Conservation (phyloP, 2,888 invertebrate species). For the Piscicola geometra region DNA sequence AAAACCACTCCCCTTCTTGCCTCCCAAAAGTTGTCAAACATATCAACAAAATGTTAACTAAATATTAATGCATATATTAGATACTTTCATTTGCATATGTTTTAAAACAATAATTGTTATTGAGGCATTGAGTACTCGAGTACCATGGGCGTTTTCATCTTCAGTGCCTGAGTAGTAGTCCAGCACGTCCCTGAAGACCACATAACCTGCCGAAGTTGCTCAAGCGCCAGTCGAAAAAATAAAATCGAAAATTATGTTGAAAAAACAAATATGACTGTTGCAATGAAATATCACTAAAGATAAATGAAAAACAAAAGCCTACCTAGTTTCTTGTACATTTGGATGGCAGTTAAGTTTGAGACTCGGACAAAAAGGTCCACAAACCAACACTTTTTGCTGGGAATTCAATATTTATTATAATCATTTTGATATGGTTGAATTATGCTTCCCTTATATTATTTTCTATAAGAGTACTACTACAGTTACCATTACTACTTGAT, state of each 20-base stretch:
- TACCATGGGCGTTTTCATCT: conserved; percentile 98
- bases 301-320: too few relatives aligned
- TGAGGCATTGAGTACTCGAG: conserved; percentile 39
- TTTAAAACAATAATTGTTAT: too few relatives aligned
- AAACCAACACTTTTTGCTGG: conserved; percentile 88
- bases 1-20: not conserved
- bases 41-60: too few relatives aligned
- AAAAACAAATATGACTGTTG: too few relatives aligned
- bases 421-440: not conserved
- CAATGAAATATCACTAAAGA: too few relatives aligned
- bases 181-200: conserved; percentile 87
- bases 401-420: conserved; percentile 51
- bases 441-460: too few relatives aligned
- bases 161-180: conserved; percentile 89
- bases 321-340: conserved; percentile 88
- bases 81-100: too few relatives aligned
- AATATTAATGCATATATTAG: too few relatives aligned
- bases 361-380: conserved; percentile 97
- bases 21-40: not conserved
- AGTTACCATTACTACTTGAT: not conserved
- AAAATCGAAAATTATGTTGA: too few relatives aligned
- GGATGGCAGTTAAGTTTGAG: conserved; percentile 92
- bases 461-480: too few relatives aligned
- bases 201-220: conserved; percentile 64
- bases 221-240: not conserved